Base-by-base conservation (phyloP, 2,113 vertebrate genomes). In the Nothoprocta perdicaria region DNA sequence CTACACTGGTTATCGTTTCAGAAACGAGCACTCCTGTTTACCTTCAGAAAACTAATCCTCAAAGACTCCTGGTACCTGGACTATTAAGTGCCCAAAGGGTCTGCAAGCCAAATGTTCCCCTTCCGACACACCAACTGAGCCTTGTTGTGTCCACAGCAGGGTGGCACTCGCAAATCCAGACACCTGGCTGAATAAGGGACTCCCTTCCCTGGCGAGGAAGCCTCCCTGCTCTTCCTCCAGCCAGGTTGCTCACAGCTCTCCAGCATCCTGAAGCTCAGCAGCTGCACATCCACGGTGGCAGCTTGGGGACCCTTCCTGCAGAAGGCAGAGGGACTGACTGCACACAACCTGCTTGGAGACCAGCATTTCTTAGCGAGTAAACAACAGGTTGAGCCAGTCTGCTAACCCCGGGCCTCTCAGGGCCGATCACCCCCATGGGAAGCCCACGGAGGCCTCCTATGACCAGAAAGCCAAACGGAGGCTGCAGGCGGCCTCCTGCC, bases 261-360 rank as follows among this genome's bases (percentile, higher is more conserved):
- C 57, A 52, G 13, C 58, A 40, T 17, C 31, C 45, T 24, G 9
- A 2, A 50, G 40, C 31, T 61, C 55, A 8, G 53, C 38, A 60
- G 33, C 9, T 48, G 38, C 9, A 21, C 21, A 17, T n/a, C 31
- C 15, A 5, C 2, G 3, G 1, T 23, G 71, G 35, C 0, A 57
- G 27, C 23, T 27, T 75, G 46, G 27, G 61, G 33, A 74, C 31
- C 23, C 23, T 60, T 38, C 31, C 45, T 33, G 19, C 45, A 40
- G 19, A 6, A 23, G 14, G 53, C 45, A 35, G 1, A 11, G 19
- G 67, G 35, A 50, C 43, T 27, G 38, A 43, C 7, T 35, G 31
- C 48, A 63, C 79, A 53, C 7, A 16, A 35, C 41, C 3, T 29
- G 80, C 41, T 12, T 61, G 40, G 16, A 1, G 0, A 14, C 23